Base-by-base conservation (phyloP, 2,113 vertebrate genomes). In the Ptychochromis oligacanthus region DNA sequence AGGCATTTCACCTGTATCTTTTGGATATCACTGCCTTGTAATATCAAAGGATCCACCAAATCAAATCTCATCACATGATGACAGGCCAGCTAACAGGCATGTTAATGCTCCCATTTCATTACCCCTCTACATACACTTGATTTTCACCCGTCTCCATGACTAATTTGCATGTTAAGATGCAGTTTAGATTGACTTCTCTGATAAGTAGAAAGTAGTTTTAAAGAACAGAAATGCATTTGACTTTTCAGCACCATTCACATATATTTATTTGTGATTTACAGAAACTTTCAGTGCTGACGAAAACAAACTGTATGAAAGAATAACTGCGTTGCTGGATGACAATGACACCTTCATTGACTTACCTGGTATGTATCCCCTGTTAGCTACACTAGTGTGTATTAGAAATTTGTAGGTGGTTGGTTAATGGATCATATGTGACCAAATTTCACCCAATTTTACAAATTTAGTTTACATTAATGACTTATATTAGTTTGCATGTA, bases 1-100 rank as follows among this genome's bases (percentile, higher is more conserved):
- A 96, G 93, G 94, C 92, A 96, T 96, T 96, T 93, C 93, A 94
- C 93, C 94, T 93, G 94, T 95, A 96, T 96, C 95, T 96, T 95
- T 96, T 95, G 94, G 95, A 95, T 95, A 95, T 95, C 92, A 89
- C 92, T 91, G 92, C 94, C 94, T 83, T 95, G 95, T 96, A 95
- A 95, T 95, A 94, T 95, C 95, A 94, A 90, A 94, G 94, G 93
- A 95, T 95, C 94, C 89, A 86, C 93, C 87, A 93, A 95, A 93
- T 93, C 92, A 94, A 93, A 95, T 95, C 94, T 93, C 94, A 93
- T 95, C 95, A 95, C 86, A 94, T 92, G 94, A 95, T 95, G 93
- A 93, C 93, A 94, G 90, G 87, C 91, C 54, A 43, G 88, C 94
- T 93, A 93, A 94, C 93, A 93, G 94, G 91, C 95, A 93, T 91